These are phyloP conservation scores for Pelochelys cantorii DNA, from an alignment of 2,797 vertebrate species.

Conservation along the genomic window DNA sequence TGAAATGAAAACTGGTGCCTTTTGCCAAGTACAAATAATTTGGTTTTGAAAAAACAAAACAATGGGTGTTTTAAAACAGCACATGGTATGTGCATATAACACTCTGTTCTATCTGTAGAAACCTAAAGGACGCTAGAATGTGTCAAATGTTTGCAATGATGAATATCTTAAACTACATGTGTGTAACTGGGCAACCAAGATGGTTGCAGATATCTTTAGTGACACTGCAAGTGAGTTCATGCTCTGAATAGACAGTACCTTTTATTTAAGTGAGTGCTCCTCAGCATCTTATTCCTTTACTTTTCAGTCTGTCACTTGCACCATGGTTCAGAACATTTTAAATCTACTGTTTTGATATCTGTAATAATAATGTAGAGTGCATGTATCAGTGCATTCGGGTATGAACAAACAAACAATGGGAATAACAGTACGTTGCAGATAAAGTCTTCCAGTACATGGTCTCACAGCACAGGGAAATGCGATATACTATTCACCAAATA, in stretches of 20 bases:
- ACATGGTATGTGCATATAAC: not conserved
- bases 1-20: not conserved
- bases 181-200: not conserved
- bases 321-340: not conserved
- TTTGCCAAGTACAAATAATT: not conserved
- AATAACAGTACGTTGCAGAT: not conserved
- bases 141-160: not conserved
- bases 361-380: not conserved
- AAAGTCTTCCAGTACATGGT: not conserved
- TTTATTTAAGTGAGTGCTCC: not conserved
- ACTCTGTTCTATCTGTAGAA: not conserved
- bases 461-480: not conserved
- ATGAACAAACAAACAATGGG: not conserved
- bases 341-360: not conserved
- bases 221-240: not conserved
- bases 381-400: not conserved
- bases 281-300: not conserved
- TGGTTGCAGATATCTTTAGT: rapidly evolving
- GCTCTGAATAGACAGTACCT: rapidly evolving
- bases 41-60: not conserved
- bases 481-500: not conserved
- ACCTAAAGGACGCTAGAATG: not conserved
- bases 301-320: not conserved
- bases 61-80: not conserved
- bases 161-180: not conserved